phyloP scores from a whole-genome alignment of 2,888 invertebrate species.

The Ennomos quercinarius region DNA sequence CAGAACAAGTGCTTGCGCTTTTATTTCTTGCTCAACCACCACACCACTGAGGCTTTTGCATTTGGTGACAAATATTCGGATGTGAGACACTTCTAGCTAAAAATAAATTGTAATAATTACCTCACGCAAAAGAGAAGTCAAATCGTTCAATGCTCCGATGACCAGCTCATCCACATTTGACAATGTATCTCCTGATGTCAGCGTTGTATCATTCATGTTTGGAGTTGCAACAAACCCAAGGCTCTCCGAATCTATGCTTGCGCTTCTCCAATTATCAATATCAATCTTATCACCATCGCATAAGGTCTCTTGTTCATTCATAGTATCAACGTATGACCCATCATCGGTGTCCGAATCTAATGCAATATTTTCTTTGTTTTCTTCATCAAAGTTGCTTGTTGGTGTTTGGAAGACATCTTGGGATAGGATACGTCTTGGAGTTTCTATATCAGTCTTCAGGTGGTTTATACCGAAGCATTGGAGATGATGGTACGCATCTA shows the following conservation, averaged over 20 bases:
- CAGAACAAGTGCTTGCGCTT: not conserved
- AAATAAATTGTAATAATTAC: slow-evolving; percentile 56
- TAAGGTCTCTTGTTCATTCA: slow-evolving; percentile 49
- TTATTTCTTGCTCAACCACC: not conserved
- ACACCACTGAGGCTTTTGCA: no score
- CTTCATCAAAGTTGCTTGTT: slow-evolving; percentile 61
- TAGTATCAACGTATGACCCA: slow-evolving; percentile 67
- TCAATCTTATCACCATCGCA: slow-evolving; percentile 35
- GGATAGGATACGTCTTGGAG: slow-evolving; percentile 8
- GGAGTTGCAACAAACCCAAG: slow-evolving; percentile 62
- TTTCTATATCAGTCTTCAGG: slow-evolving; percentile 35
- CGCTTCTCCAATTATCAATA: slow-evolving; percentile 64
- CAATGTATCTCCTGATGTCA: slow-evolving; percentile 54
- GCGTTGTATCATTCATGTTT: slow-evolving; percentile 45
- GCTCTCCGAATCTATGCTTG: slow-evolving; percentile 62
- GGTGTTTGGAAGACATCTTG: slow-evolving; percentile 15
- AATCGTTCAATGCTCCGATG: slow-evolving; percentile 78
- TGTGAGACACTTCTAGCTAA: no score
- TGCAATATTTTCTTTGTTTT: slow-evolving; percentile 82
- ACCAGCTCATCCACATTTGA: slow-evolving; percentile 64
- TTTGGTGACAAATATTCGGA: no score
- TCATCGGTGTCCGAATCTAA: slow-evolving; percentile 72
- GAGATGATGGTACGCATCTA: slow-evolving; percentile 79
- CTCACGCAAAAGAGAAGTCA: slow-evolving; percentile 80
- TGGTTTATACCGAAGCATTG: slow-evolving; percentile 82